Evolutionary conservation across 2,113 vertebrate species (phyloP).

Genomic region (Chaetops frenatus): DNA sequence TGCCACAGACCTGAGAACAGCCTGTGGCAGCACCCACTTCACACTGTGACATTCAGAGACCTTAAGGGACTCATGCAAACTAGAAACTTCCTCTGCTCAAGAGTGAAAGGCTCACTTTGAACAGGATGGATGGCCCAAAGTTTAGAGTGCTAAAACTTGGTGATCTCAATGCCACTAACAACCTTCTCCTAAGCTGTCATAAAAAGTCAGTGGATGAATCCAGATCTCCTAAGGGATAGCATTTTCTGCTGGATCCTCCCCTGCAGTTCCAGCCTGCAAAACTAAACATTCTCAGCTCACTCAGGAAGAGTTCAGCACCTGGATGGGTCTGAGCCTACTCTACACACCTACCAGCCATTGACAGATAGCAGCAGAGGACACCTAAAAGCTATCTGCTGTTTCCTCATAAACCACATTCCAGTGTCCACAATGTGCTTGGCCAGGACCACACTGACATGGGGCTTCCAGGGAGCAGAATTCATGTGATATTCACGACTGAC

Average conservation of each 20-base stretch:
- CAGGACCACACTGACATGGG: background rate
- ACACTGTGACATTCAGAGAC: background rate
- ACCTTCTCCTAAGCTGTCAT: background rate
- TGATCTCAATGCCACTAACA: background rate
- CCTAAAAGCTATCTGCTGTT: background rate
- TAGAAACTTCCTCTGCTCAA: background rate
- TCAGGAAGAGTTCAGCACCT: background rate
- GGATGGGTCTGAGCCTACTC: background rate
- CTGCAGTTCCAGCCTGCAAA: background rate
- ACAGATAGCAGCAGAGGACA: background rate
- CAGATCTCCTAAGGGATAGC: background rate
- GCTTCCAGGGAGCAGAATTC: background rate
- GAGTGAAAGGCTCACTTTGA: background rate
- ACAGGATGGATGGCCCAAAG: background rate
- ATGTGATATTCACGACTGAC: background rate
- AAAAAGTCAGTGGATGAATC: background rate
- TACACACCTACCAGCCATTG: background rate
- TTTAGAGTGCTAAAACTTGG: background rate
- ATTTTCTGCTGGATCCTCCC: background rate
- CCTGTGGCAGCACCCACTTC: background rate
- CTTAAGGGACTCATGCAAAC: background rate
- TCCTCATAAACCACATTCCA: background rate
- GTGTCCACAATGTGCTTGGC: accelerated
- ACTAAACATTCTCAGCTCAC: background rate
- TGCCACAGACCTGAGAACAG: background rate